A percentile compares a stretch with the other conserved stretches of the same genome.
Evolutionary conservation across 2,797 vertebrate genomes (phyloP).

Genomic region (Melanotaenia trifasciata): DNA sequence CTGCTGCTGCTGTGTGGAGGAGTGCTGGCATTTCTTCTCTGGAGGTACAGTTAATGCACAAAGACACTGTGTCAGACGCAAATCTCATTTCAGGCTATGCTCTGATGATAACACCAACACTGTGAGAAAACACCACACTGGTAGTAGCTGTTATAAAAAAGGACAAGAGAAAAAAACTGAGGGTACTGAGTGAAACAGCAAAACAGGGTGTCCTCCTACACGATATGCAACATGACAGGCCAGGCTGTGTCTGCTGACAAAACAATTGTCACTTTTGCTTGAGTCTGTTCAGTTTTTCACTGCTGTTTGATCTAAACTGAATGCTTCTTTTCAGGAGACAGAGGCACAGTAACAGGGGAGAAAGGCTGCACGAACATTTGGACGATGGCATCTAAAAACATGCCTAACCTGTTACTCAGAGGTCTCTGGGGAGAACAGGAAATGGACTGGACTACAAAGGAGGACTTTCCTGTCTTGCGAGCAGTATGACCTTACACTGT

Average conservation of each 20-base stretch:
- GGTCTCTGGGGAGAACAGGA: conserved; percentile 33
- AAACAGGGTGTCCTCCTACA: conserved; percentile 34
- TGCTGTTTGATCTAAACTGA: conserved; percentile 45
- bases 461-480: conserved; percentile 43
- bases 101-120: conserved; percentile 43
- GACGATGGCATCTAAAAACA: conserved; percentile 65
- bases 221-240: conserved; percentile 36
- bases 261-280: conserved; percentile 43
- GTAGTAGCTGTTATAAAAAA: conserved; percentile 15
- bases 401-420: conserved; percentile 11
- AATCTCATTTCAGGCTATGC: conserved; percentile 58
- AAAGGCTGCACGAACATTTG: conserved; percentile 72
- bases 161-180: background rate
- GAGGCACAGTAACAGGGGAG: conserved; percentile 47
- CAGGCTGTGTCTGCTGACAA: conserved; percentile 44
- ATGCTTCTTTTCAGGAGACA: conserved; percentile 68
- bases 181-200: conserved; percentile 29
- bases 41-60: conserved; percentile 75
- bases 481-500: conserved; percentile 53
- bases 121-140: conserved; percentile 28
- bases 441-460: conserved; percentile 16
- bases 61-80: conserved; percentile 24
- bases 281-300: conserved; percentile 3
- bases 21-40: conserved; percentile 74
- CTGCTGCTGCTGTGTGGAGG: conserved; percentile 58